Conservation (phyloP, 2,888 invertebrate species). For the Cataglyphis rosenhaueri region DNA sequence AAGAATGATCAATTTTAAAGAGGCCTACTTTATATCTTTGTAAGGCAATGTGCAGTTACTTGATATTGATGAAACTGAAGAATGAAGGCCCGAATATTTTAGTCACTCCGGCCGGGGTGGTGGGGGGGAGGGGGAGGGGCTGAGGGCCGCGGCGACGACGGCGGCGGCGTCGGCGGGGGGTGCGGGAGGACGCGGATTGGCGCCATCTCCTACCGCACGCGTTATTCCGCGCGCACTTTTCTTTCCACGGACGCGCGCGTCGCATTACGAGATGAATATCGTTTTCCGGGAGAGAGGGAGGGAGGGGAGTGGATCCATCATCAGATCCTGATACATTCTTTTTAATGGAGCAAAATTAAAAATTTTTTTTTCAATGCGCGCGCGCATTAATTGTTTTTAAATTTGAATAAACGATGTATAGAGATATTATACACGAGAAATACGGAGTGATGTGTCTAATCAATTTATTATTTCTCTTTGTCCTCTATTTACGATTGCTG, state of each 20-base stretch:
- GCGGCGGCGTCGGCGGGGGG: conserved; percentile 18
- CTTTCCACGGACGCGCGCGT: conserved; percentile 53
- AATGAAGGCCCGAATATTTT: conserved; percentile 26
- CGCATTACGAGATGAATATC: conserved; percentile 53
- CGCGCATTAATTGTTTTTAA: background rate
- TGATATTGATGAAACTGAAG: conserved; percentile 5
- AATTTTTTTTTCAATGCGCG: background rate
- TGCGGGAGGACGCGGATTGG: conserved; percentile 66
- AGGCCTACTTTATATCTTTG: background rate
- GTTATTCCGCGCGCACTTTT: conserved; percentile 75
- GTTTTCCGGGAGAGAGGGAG: conserved; percentile 53
- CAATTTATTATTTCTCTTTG: background rate
- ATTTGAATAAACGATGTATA: background rate
- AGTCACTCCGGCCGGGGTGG: conserved; percentile 11
- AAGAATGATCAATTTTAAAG: background rate
- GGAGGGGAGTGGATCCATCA: background rate
- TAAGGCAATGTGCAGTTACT: background rate
- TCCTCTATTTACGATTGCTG: background rate
- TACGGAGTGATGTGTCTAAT: background rate
- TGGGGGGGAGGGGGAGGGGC: conserved; percentile 44
- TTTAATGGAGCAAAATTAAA: background rate
- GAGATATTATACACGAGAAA: background rate
- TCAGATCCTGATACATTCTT: background rate
- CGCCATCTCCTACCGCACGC: conserved; percentile 76
- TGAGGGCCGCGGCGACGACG: conserved; percentile 33